Conservation (phyloP, 2,888 invertebrate genomes). For the Julus scanicus region DNA sequence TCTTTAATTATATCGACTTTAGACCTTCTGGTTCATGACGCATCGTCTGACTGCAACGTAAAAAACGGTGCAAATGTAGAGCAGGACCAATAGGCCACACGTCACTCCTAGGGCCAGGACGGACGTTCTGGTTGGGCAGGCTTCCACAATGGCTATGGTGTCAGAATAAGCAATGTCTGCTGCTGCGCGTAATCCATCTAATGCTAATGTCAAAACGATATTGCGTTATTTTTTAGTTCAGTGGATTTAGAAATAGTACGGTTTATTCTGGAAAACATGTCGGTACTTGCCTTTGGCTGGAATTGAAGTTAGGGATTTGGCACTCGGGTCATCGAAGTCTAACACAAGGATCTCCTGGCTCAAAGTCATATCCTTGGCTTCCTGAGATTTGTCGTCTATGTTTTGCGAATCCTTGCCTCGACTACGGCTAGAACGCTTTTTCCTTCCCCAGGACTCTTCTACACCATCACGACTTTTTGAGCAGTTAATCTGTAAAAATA, state of each 20-base stretch:
- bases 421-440: conserved; percentile 75
- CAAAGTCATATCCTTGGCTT: conserved; percentile 87
- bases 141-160: conserved; percentile 89
- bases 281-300: conserved; percentile 52
- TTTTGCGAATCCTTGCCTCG: conserved; percentile 46
- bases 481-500: conserved; percentile 51
- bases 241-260: no score
- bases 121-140: conserved; percentile 90
- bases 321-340: conserved; percentile 81
- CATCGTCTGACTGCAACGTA: conserved; percentile 67
- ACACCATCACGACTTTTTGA: conserved; percentile 63
- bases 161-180: conserved; percentile 67
- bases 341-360: conserved; percentile 93
- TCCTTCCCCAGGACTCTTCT: conserved; percentile 93
- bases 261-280: no score
- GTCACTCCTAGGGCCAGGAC: conserved; percentile 91
- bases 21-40: conserved; percentile 49
- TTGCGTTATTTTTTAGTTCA: neutral
- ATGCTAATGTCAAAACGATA: neutral
- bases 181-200: conserved; percentile 17
- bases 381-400: conserved; percentile 50
- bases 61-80: conserved; percentile 91
- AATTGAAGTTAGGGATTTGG: conserved; percentile 58
- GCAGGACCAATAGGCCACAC: conserved; percentile 86
- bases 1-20: neutral